A percentile compares a stretch with the other conserved stretches of the same genome.
These are phyloP conservation scores for Ennomos fuscantarius DNA, from an alignment of 2,888 invertebrate genomes.

Conservation along the genomic window DNA sequence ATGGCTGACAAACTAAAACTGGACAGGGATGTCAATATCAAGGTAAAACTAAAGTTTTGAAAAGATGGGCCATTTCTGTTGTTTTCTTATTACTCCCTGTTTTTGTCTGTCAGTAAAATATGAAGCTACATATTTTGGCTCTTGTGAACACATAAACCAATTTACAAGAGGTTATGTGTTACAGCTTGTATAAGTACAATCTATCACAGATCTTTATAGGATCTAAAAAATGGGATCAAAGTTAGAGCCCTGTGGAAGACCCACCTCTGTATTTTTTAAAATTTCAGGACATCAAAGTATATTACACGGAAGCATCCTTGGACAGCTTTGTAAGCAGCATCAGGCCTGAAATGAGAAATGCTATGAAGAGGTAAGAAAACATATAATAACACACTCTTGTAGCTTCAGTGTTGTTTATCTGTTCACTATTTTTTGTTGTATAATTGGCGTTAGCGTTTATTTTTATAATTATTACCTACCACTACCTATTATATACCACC, in stretches of 20 bases:
- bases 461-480: too few species aligned
- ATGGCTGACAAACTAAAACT: slow-evolving; percentile 85
- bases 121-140: too few species aligned
- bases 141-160: too few species aligned
- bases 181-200: background rate
- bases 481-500: too few species aligned
- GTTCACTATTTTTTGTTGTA: too few species aligned
- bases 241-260: slow-evolving; percentile 7
- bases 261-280: slow-evolving; percentile 6
- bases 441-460: too few species aligned
- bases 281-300: slow-evolving; percentile 86
- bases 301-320: slow-evolving; percentile 90
- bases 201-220: background rate
- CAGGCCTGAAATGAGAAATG: slow-evolving; percentile 86
- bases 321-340: slow-evolving; percentile 90
- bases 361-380: slow-evolving; percentile 83
- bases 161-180: too few species aligned
- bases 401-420: background rate
- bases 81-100: too few species aligned
- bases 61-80: too few species aligned
- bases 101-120: too few species aligned
- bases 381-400: background rate
- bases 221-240: background rate
- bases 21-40: slow-evolving; percentile 87
- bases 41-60: slow-evolving; percentile 51